These are phyloP conservation scores for Myiotriccus ornatus DNA, from an alignment of 2,797 vertebrate species.

Conservation along the genomic window DNA sequence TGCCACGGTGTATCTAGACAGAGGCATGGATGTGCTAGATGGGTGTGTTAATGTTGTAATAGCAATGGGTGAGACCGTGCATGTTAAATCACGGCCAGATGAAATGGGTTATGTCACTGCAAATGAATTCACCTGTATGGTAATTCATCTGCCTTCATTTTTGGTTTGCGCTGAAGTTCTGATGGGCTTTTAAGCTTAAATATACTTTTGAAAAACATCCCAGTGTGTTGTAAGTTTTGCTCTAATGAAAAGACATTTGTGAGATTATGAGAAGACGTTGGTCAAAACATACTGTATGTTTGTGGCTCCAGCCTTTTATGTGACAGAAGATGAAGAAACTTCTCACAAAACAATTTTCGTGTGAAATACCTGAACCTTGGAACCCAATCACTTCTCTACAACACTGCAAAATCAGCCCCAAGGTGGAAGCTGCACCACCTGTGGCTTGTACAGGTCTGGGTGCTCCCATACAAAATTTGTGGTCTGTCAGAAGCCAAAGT, in stretches of 20 bases:
- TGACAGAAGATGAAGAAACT: neutral
- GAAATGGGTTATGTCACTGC: neutral
- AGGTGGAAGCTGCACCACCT: neutral
- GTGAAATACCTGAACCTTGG: neutral
- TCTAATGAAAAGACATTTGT: neutral
- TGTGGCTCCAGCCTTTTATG: neutral
- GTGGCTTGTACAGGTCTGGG: accelerated
- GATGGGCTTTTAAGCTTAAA: neutral
- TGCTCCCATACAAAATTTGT: neutral
- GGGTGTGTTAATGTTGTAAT: neutral
- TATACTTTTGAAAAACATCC: neutral
- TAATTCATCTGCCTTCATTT: neutral
- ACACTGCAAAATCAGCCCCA: neutral
- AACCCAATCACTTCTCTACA: neutral
- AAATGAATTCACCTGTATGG: neutral
- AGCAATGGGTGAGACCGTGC: neutral
- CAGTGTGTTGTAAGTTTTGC: neutral
- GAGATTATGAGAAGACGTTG: neutral
- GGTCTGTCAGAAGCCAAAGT: neutral
- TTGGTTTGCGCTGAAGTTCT: neutral
- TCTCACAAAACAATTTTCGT: neutral
- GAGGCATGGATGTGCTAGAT: neutral
- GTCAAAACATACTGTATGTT: neutral
- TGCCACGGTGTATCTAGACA: neutral
- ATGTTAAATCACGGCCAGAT: neutral